phyloP scores from a whole-genome alignment of 2,888 invertebrate genomes.

The Tridacna crocea region DNA sequence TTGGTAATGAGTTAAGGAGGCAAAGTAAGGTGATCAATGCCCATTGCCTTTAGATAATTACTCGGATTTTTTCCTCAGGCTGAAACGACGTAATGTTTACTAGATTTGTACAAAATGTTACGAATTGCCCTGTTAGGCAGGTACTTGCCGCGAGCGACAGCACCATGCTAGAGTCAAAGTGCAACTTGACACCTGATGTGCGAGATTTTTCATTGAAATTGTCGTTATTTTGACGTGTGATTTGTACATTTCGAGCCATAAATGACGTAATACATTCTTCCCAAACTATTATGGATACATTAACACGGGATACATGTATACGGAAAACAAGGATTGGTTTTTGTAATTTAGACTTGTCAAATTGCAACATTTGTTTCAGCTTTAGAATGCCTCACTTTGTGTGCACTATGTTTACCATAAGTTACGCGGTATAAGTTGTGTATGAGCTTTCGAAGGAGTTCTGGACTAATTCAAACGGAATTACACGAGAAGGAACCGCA shows the following conservation, averaged over 20 bases:
- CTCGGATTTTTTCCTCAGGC: no score
- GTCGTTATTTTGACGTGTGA: slow-evolving; percentile 16
- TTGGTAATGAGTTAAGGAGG: no score
- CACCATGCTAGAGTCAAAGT: neutral
- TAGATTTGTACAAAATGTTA: neutral
- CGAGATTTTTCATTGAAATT: slow-evolving; percentile 13
- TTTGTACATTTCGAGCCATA: slow-evolving; percentile 6
- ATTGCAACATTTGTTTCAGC: no score
- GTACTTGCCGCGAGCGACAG: slow-evolving; percentile 2
- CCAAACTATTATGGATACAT: no score
- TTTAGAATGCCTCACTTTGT: no score
- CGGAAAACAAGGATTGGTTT: no score
- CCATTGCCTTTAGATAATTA: no score
- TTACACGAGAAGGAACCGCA: slow-evolving; percentile 23
- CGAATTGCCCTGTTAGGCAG: neutral
- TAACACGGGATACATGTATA: no score
- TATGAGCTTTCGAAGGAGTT: slow-evolving; percentile 13
- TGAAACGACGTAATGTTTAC: no score
- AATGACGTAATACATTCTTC: no score
- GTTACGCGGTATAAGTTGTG: slow-evolving; percentile 1
- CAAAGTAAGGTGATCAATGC: no score
- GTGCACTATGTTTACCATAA: neutral
- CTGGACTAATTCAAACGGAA: slow-evolving; percentile 28
- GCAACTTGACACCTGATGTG: slow-evolving; percentile 21
- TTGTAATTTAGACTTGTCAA: no score